Base-by-base conservation (phyloP, 2,113 vertebrate genomes). In the Peromyscus leucopus region DNA sequence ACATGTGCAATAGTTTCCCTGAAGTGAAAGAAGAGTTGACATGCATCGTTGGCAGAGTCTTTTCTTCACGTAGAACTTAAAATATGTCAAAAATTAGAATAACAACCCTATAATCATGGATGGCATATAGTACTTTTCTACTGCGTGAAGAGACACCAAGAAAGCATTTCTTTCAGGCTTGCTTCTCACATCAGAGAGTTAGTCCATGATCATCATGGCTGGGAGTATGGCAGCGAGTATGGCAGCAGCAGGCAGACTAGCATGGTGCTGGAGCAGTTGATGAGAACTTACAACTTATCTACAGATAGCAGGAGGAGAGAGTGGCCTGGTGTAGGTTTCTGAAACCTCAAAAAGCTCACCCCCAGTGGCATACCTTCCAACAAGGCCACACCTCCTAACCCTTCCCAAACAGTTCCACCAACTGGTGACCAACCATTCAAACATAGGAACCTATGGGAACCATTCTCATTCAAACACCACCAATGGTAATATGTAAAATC, bases 401-500 rank as follows among this genome's bases (percentile, higher is more conserved):
- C 59, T 63, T 65, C 26, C 57, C 28, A 61, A 84, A 28, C 57
- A 39, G 57, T 63, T 61, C 22, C 24, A 84, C 82, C 26, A 85
- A 31, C 59, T 46, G 24, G 26, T 8, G 65, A 42, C 15, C 39
- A 8, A 65, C 5, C 26, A 33, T 5, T 42, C n/a, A 61, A 26
- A 28, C 39, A 63, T 63, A 28, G 19, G 24, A 63, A 63, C 24
- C 82, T 63, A 17, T 63, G 57, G 59, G 7, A 63, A 13, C 7
- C n/a, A 63, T 84, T 63, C n/a, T 84, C n/a, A 84, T 42, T 63
- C 7, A 42, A 84, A 42, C n/a, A 90, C 59, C 36, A 61, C 1
- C 22, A 65, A 57, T 78, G 93, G 33, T 83, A 89, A 85, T 36
- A 90, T 46, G 84, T 76, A 89, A 85, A 88, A 76, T 86, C 84